Percentiles rank a stretch among this genome's conserved stretches.
phyloP scores from a whole-genome alignment of 1,140 invertebrate genomes.

The Tetranychus urticae region DNA sequence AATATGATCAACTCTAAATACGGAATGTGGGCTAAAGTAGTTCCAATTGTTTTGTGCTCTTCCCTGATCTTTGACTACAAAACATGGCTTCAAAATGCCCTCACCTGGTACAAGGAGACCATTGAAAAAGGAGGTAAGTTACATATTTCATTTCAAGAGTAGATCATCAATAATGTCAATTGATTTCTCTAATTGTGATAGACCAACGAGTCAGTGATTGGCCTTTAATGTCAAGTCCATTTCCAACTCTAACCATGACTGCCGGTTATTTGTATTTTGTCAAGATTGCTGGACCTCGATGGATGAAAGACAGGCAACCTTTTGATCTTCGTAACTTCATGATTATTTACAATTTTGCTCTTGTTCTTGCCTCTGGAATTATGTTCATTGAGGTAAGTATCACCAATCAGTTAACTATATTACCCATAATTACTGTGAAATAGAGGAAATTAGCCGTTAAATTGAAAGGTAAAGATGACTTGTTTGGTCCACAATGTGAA shows the following conservation, averaged over 20 bases:
- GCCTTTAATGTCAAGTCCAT: slow-evolving; percentile 23
- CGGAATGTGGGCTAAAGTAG: too few species aligned
- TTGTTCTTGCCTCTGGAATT: slow-evolving; percentile 21
- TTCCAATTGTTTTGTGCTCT: too few species aligned
- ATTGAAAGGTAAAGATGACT: too few species aligned
- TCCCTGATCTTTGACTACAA: too few species aligned
- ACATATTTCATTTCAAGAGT: too few species aligned
- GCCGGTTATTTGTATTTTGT: slow-evolving; percentile 21
- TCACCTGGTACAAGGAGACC: too few species aligned
- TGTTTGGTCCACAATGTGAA: too few species aligned
- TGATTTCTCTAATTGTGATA: slow-evolving; percentile 6
- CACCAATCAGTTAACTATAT: slow-evolving; percentile 9
- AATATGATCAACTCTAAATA: too few species aligned
- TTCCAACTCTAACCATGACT: slow-evolving; percentile 20
- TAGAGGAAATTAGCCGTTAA: too few species aligned
- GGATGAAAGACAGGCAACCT: slow-evolving; percentile 21
- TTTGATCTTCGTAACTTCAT: slow-evolving; percentile 20
- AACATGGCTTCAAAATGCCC: too few species aligned
- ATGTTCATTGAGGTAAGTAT: slow-evolving; percentile 19
- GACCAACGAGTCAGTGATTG: slow-evolving; percentile 24
- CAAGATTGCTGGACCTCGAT: slow-evolving; percentile 19
- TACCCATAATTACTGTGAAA: neutral
- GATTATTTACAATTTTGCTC: slow-evolving; percentile 23
- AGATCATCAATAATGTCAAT: too few species aligned
- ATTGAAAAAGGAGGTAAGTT: too few species aligned